Base-by-base conservation (phyloP, 2,888 invertebrate genomes). In the Gastrophysa polygoni region DNA sequence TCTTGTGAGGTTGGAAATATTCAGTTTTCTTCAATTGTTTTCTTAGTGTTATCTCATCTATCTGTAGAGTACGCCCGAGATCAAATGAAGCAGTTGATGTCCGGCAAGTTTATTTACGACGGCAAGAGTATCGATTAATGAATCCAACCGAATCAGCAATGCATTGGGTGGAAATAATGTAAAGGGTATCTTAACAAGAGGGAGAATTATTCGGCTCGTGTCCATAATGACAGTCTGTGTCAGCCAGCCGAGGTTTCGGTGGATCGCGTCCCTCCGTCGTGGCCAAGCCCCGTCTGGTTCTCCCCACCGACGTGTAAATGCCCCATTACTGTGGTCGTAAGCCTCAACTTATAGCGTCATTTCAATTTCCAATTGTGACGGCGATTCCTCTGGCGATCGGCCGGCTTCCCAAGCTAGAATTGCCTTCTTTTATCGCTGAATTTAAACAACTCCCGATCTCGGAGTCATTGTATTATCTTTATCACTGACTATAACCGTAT, bases 341-440 rank as follows among this genome's bases (percentile, higher is more conserved):
- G 77, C 76, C 74, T 73, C 68, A 78, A 80, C 78, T 78, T 79
- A 80, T 77, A 71, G 76, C 75, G 71, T 76, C 78, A 77, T 80
- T 80, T 80, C 80, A 79, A 79, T 80, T 80, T 80, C 80, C 78
- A 80, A 81, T 80, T 78, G 79, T 79, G 75, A 79, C 79, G 74
- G 70, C 74, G 73, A 71, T 70, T 69, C 68, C 62, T 63, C 54
- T 78, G 74, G 70, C 74, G 73, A 71, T 70, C 70, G 69, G 63
- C 64, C 54, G 48, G 48, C 54, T 48, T 71, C 68, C 69, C 64
- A 59, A 59, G 65, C 63, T 61, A 64, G 64, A 70, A 71, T 68
- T 71, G 70, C 73, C 60, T 68, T 63, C 68, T 67, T 74, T 74
- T 74, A 75, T 71, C 63, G 71, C 65, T 54, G 69, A 71, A 67